Conservation (phyloP, 2,113 vertebrate genomes). For the Polyodon spathula region DNA sequence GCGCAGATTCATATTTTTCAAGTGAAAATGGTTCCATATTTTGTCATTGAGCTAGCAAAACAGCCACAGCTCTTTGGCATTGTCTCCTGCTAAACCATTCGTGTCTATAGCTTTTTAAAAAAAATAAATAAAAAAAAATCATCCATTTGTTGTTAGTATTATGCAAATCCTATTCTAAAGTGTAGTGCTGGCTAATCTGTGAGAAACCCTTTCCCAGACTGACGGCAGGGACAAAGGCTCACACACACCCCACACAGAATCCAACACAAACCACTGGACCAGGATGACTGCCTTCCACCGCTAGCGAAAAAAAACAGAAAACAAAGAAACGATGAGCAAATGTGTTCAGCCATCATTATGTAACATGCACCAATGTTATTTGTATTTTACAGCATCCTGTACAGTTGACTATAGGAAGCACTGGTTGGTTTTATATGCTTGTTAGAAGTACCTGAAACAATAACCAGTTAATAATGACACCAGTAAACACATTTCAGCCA, state of each 20-base stretch:
- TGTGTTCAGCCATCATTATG: neutral
- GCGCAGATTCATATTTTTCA: no score
- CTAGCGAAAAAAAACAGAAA: neutral
- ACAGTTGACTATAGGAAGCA: neutral
- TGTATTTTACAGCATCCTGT: neutral
- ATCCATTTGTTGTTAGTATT: conserved; percentile 37
- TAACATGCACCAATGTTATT: neutral
- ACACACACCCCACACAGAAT: conserved; percentile 8
- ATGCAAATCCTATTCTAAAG: conserved; percentile 63
- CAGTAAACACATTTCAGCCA: no score
- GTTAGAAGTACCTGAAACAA: no score
- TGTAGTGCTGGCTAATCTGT: conserved; percentile 50
- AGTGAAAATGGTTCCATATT: no score
- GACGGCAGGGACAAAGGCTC: conserved; percentile 20
- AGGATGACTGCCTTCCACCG: neutral
- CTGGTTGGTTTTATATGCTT: no score
- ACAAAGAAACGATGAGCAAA: neutral
- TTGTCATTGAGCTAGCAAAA: no score
- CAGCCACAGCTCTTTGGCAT: no score
- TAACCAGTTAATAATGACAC: no score
- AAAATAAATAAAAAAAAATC: conserved; percentile 17
- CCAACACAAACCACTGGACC: conserved; percentile 8
- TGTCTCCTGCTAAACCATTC: no score
- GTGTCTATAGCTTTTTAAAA: no score
- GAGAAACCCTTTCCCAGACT: conserved; percentile 21